These are phyloP conservation scores for Archivesica marissinica DNA, from an alignment of 1,140 invertebrate species.

Conservation along the genomic window DNA sequence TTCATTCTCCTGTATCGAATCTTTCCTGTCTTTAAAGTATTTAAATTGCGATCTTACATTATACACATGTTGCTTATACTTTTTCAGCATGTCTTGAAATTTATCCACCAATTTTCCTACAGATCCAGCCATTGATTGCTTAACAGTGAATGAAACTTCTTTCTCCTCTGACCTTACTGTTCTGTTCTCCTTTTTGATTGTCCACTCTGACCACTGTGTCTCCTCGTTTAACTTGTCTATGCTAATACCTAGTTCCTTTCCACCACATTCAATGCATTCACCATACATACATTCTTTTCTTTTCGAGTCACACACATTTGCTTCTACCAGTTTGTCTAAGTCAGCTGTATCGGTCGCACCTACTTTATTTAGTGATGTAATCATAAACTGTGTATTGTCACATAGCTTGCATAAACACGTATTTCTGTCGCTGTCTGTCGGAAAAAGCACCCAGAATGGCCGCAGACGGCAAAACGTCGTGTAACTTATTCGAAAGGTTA, in stretches of 20 bases:
- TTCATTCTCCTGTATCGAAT: slow-evolving; percentile 33
- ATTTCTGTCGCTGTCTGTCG: slow-evolving; percentile 14
- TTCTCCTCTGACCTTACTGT: background rate
- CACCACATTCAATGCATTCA: background rate
- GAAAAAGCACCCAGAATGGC: slow-evolving; percentile 44
- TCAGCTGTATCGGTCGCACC: background rate
- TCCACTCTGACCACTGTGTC: background rate
- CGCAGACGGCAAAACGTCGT: slow-evolving; percentile 8
- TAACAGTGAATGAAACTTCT: background rate
- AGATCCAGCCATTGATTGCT: background rate
- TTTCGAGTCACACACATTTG: slow-evolving; percentile 3
- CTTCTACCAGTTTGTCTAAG: background rate
- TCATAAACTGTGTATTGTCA: slow-evolving; percentile 22
- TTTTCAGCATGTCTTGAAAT: background rate
- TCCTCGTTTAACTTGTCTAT: background rate
- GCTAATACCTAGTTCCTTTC: background rate
- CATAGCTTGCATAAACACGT: slow-evolving; percentile 39
- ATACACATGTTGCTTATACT: slow-evolving; percentile 24
- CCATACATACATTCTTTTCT: slow-evolving; percentile 9
- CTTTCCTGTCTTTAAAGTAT: background rate
- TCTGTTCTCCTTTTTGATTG: slow-evolving; percentile 20
- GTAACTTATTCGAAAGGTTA: slow-evolving; percentile 7
- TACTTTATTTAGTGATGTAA: slow-evolving; percentile 11
- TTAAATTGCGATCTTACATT: background rate
- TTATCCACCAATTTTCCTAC: background rate